Evolutionary conservation across 1,140 invertebrate species (phyloP).

Genomic region (Trichonephila clavata): DNA sequence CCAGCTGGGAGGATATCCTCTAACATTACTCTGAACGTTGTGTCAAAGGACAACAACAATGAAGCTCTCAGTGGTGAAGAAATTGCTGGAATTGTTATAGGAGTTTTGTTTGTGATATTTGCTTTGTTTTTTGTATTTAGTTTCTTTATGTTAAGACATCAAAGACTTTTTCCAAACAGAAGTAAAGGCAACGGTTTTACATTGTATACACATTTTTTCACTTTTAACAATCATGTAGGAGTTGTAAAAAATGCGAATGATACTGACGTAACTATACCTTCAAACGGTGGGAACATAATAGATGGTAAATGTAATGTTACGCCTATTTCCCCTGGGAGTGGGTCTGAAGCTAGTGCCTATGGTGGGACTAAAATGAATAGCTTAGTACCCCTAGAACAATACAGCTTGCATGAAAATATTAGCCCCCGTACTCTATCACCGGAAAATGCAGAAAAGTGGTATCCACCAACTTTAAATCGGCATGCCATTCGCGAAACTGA

Average conservation of each 20-base stretch:
- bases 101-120: slow-evolving; percentile 88
- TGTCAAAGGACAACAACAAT: slow-evolving; percentile 84
- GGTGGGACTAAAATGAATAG: slow-evolving; percentile 58
- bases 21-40: slow-evolving; percentile 92
- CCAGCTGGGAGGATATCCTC: slow-evolving; percentile 95
- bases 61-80: slow-evolving; percentile 91
- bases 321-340: slow-evolving; percentile 64
- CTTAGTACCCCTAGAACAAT: slow-evolving; percentile 66
- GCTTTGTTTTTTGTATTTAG: slow-evolving; percentile 88
- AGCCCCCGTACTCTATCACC: slow-evolving; percentile 22
- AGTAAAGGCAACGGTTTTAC: slow-evolving; percentile 58
- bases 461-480: slow-evolving; percentile 54
- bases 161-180: slow-evolving; percentile 68
- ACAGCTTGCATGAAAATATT: slow-evolving; percentile 67
- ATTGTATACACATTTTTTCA: slow-evolving; percentile 73
- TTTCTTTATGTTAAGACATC: slow-evolving; percentile 76
- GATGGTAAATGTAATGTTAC: slow-evolving; percentile 57
- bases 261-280: slow-evolving; percentile 49
- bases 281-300: slow-evolving; percentile 41
- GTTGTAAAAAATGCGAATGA: slow-evolving; percentile 59
- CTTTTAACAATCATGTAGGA: slow-evolving; percentile 71
- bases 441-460: slow-evolving; percentile 63
- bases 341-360: slow-evolving; percentile 61
- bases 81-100: slow-evolving; percentile 91
- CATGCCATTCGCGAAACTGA: slow-evolving; percentile 70